Evolutionary conservation across 2,797 vertebrate genomes (phyloP), one percentile per base, ranked within the genome.

Genomic region (Oceanodroma leucorhoa): DNA sequence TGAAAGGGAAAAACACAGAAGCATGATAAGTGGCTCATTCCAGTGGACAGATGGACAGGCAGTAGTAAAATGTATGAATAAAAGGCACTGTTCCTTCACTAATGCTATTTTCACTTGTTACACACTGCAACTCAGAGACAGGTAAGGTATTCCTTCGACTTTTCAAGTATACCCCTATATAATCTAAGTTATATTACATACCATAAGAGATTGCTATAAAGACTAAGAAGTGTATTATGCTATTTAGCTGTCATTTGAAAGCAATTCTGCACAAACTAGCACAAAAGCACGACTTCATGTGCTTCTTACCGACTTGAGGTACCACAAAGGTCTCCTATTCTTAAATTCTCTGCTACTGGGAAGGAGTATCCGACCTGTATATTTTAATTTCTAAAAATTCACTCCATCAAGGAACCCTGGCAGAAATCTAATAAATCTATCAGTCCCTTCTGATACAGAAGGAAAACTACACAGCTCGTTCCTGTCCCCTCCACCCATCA

Each of bases 1-100:
- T 97, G 95, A 96, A 97, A 98, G 94, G 94, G 67, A 89, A 96
- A 97, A 97, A 97, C 83, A 93, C 7, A 38, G 91, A 96, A 96
- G 93, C 64, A 94, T 98, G 98, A 96, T 97, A 95, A 98, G 97
- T 98, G 95, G 94, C 93, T 97, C 97, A 97, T 97, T 98, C 90
- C 80, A 86, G 83, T 96, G 98, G 97, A 97, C 97, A 97, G 97
- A 98, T 96, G 97, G 98, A 98, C 98, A 97, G 29, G 46, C 60
- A 67, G 73, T 77, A 88, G 86, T 81, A 96, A 95, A 96, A 96
- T 18, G 64, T 40, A 87, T 83, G 93, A 96, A 95, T 96, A 96
- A 97, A 97, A 98, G 77, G 91, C 94, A 96, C 38, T 89, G 86
- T 95, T 96, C 96, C 97, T 91, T 95, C 91, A 91, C 96, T 94